Conservation (phyloP, 2,888 invertebrate genomes). For the Petrolisthes manimaculis region DNA sequence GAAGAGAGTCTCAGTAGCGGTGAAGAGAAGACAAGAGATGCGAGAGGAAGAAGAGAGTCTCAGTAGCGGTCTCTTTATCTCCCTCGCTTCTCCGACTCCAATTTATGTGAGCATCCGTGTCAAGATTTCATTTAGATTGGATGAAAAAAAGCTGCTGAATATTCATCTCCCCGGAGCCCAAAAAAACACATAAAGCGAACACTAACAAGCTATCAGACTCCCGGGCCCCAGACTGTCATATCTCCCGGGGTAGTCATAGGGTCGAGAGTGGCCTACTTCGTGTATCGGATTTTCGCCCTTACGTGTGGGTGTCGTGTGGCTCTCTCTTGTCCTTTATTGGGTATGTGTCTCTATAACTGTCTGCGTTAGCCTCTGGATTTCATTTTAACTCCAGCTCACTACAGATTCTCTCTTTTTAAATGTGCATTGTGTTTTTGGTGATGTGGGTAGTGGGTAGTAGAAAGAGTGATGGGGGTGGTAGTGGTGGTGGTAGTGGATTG, state of each 20-base stretch:
- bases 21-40: too few relatives aligned
- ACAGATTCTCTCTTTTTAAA: constrained; percentile 18
- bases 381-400: constrained; percentile 30
- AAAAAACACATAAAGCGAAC: constrained; percentile 57
- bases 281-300: constrained; percentile 8
- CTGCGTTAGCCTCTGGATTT: constrained; percentile 34
- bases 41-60: too few relatives aligned
- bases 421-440: background rate
- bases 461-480: background rate
- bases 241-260: background rate
- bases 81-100: background rate
- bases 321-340: constrained; percentile 46
- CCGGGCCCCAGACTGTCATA: background rate
- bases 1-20: background rate
- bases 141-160: constrained; percentile 51
- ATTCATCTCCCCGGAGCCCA: constrained; percentile 46
- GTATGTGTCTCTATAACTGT: constrained; percentile 44
- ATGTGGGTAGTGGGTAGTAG: background rate
- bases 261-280: background rate
- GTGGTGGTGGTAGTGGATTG: constrained; percentile 3
- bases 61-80: too few relatives aligned
- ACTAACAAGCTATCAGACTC: constrained; percentile 51
- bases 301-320: background rate
- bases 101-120: constrained; percentile 48
- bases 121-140: constrained; percentile 60